These are phyloP conservation scores for Lochmaea crataegi DNA, from an alignment of 2,888 invertebrate genomes.

Conservation along the genomic window DNA sequence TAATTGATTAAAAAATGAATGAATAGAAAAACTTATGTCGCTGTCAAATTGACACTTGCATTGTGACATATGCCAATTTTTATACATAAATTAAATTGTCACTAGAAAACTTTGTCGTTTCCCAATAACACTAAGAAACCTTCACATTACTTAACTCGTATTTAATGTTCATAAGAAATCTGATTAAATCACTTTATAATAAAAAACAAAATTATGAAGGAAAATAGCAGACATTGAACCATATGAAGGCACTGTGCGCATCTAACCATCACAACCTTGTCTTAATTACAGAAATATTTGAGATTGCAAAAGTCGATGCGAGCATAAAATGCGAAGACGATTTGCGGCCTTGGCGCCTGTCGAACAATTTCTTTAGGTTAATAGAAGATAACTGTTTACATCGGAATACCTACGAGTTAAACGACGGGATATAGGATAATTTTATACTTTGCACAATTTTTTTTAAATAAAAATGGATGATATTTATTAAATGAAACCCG, in stretches of 20 bases:
- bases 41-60: too few species aligned
- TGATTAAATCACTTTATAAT: background rate
- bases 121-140: background rate
- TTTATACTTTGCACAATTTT: too few species aligned
- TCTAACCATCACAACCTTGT: constrained; percentile 57
- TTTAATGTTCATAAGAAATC: background rate
- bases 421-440: background rate
- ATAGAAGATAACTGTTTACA: constrained; percentile 13
- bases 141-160: background rate
- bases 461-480: too few species aligned
- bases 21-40: too few species aligned
- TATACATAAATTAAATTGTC: background rate
- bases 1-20: too few species aligned
- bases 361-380: constrained; percentile 18
- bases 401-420: background rate
- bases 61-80: background rate
- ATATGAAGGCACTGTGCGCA: constrained; percentile 48
- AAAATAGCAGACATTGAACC: constrained; percentile 44
- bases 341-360: constrained; percentile 50
- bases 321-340: constrained; percentile 48
- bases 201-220: background rate
- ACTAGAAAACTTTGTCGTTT: background rate
- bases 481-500: too few species aligned
- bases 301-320: constrained; percentile 48
- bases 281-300: constrained; percentile 55